Conservation (phyloP, 2,113 vertebrate genomes). For the Eulemur macaco region DNA sequence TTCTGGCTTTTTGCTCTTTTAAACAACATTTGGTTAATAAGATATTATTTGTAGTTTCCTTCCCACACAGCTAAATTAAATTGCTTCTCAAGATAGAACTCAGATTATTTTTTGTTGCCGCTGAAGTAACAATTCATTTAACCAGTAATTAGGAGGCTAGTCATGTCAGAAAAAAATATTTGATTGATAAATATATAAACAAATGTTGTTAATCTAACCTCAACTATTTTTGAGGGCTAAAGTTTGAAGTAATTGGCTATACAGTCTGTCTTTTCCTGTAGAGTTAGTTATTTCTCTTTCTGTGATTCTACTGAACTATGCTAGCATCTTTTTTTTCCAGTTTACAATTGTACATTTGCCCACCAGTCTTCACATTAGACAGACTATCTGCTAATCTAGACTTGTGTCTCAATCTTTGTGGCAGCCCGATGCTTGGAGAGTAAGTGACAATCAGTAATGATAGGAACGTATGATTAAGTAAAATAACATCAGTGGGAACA, state of each 20-base stretch:
- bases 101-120: neutral
- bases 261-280: neutral
- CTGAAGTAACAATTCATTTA: neutral
- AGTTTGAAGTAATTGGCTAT: neutral
- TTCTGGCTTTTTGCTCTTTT: neutral
- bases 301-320: neutral
- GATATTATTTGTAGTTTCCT: neutral
- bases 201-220: neutral
- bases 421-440: neutral
- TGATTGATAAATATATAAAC: neutral
- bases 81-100: neutral
- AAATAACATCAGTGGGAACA: neutral
- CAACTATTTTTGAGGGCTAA: neutral
- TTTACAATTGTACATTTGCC: neutral
- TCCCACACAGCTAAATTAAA: neutral
- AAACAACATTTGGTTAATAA: neutral
- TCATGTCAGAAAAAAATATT: neutral
- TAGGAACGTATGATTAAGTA: neutral
- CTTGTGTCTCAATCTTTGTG: neutral
- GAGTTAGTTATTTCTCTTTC: neutral
- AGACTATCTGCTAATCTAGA: neutral
- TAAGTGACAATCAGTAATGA: neutral
- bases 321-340: neutral
- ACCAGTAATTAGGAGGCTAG: neutral
- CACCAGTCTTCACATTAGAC: fast-evolving